Evolutionary conservation across 64 coral and sea anemone genomes (phyloP).

Genomic region (Montipora foliosa): DNA sequence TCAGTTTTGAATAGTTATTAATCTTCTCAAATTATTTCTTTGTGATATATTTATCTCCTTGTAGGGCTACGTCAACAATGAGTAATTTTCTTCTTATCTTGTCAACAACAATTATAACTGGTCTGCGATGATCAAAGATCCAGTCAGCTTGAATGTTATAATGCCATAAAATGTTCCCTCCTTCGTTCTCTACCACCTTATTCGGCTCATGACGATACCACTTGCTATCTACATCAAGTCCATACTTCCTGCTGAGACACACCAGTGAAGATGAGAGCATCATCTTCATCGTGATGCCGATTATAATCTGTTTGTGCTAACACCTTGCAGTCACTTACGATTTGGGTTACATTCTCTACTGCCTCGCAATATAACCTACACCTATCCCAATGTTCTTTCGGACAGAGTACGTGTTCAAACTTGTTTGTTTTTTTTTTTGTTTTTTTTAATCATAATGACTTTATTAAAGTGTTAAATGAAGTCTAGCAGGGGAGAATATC

Average conservation of each 20-base stretch:
- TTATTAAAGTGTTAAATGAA: too few relatives aligned
- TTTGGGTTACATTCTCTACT: not conserved
- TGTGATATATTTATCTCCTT: not conserved
- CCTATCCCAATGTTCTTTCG: not conserved
- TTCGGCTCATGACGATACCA: too few relatives aligned
- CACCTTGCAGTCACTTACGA: not conserved
- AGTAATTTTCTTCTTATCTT: not conserved
- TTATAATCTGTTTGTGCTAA: not conserved
- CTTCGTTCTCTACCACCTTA: too few relatives aligned
- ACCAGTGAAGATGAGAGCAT: not conserved
- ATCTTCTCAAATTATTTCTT: not conserved
- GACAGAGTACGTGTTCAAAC: not conserved
- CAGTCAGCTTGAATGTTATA: too few relatives aligned
- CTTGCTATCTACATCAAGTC: too few relatives aligned
- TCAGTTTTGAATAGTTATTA: not conserved
- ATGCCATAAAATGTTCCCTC: too few relatives aligned
- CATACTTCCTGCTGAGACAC: not conserved
- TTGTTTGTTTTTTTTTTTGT: not conserved
- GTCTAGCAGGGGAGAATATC: too few relatives aligned
- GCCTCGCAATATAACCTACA: not conserved
- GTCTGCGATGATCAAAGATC: not conserved
- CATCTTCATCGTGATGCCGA: not conserved
- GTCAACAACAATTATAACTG: not conserved
- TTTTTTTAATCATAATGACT: too few relatives aligned
- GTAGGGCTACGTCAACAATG: not conserved